These are phyloP conservation scores for Orthonevra nobilis DNA, from an alignment of 2,888 invertebrate species.

Conservation along the genomic window DNA sequence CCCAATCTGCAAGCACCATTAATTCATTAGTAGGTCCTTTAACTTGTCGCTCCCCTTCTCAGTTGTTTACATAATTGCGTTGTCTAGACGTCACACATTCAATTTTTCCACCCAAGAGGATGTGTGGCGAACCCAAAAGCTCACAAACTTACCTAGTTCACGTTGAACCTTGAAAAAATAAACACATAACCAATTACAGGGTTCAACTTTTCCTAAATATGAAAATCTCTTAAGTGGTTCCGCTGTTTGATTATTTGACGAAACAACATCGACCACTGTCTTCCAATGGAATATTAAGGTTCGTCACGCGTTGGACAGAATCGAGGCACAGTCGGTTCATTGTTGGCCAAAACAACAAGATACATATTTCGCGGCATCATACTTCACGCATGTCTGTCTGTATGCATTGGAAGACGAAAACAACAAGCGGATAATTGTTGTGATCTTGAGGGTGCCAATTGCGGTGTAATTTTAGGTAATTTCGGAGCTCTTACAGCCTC, in stretches of 20 bases:
- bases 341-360: conserved; percentile 20
- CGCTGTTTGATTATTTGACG: conserved; percentile 21
- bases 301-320: conserved; percentile 2
- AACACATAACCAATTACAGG: neutral
- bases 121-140: too few relatives aligned
- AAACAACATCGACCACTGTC: conserved; percentile 26
- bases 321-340: conserved; percentile 12
- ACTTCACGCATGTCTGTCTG: neutral
- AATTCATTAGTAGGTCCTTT: neutral
- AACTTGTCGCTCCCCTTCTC: too few relatives aligned
- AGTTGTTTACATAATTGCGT: conserved; percentile 3
- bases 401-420: conserved; percentile 3
- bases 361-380: conserved; percentile 21
- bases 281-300: conserved; percentile 6
- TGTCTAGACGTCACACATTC: conserved; percentile 15
- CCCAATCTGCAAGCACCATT: too few relatives aligned
- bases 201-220: neutral
- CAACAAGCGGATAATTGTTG: conserved; percentile 56
- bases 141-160: too few relatives aligned
- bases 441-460: conserved; percentile 37
- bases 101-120: neutral
- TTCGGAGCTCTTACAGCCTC: conserved; percentile 21
- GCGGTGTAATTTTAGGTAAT: conserved; percentile 61
- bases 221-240: conserved; percentile 18
- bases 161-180: conserved; percentile 5